Evolutionary conservation across 2,113 vertebrate species (phyloP), one percentile per base, ranked within the genome.

Genomic region (Neodontobutis hainanensis): DNA sequence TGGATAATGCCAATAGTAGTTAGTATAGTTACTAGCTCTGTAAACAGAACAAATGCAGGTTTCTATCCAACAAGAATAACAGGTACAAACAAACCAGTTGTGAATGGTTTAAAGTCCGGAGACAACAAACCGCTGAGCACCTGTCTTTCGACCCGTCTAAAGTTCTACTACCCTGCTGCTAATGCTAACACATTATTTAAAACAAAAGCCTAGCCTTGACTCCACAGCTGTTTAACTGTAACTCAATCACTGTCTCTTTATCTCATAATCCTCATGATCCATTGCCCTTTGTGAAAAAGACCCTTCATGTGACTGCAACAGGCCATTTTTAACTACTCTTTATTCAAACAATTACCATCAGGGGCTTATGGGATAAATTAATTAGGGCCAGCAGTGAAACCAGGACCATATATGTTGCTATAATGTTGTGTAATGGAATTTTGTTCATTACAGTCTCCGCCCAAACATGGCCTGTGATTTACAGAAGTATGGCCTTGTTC

Each of bases 381-480:
- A 49, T 78, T 48, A 68, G 42, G 42, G 27, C 16, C 38, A 43
- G 62, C 68, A 40, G 8, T 66, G 60, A 49, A 66, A 45, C 65
- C 35, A 16, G 12, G 69, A 74, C 74, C 82, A 81, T 77, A 27
- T 27, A 67, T 85, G 77, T 75, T 61, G 14, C 53, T 70, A 48
- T 59, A 59, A 72, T 40, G 65, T 49, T 73, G 55, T 14, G 50
- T 76, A 62, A 81, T 86, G 45, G 56, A 56, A 73, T 75, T 84
- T 71, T 46, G 27, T 65, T 82, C 45, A 84, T 73, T 74, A 58
- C 63, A 45, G 70, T 65, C 74, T 50, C 34, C 12, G 2, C 35
- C 34, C 16, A 55, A 49, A 53, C 44, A n/a, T 59, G 38, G 52
- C 42, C 43, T 11, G 43, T 52, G 57, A 80, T 77, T 82, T 78